A percentile compares a stretch with the other conserved stretches of the same genome.
Conservation (phyloP, 2,113 vertebrate species). For the Bolborhynchus lineola region DNA sequence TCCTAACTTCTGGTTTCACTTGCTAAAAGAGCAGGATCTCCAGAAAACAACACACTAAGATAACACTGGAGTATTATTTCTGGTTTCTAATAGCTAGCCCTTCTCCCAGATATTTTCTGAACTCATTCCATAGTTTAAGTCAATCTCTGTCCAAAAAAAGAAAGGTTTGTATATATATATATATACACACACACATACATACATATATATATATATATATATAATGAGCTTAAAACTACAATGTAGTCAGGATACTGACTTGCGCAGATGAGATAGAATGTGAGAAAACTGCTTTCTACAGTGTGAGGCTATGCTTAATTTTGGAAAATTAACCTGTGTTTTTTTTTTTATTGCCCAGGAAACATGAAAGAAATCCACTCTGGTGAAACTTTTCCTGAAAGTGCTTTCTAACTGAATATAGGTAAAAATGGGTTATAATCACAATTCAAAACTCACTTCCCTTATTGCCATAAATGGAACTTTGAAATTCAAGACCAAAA, state of each 20-base stretch:
- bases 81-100: neutral
- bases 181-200: accelerated
- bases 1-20: neutral
- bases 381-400: neutral
- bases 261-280: neutral
- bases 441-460: neutral
- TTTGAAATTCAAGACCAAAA: neutral
- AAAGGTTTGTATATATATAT: neutral
- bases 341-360: neutral
- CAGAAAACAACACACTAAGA: neutral
- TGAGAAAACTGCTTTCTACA: neutral
- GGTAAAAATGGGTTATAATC: neutral
- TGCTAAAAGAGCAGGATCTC: neutral
- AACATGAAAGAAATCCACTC: neutral
- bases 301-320: neutral
- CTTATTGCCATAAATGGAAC: neutral
- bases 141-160: neutral
- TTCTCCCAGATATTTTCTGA: neutral
- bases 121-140: neutral
- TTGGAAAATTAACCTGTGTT: neutral
- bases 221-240: neutral
- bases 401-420: neutral
- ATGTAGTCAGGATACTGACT: neutral
- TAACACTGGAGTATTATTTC: neutral
- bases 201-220: neutral